Conservation (phyloP, 92 coral and sea anemone species). For the Porites divaricata region DNA sequence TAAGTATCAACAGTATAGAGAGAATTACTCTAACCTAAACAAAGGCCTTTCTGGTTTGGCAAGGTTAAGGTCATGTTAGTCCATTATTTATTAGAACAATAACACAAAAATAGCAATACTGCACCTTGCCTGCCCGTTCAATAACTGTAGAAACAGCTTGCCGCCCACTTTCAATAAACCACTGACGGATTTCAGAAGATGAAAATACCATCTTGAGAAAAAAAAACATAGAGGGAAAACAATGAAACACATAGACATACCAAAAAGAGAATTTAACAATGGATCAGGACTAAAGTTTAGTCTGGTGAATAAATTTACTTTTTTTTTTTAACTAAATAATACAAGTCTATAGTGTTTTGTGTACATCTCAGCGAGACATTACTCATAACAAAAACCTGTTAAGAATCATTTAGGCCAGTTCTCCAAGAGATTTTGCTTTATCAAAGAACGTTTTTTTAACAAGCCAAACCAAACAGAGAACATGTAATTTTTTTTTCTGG, state of each 20-base stretch:
- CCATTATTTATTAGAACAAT: too few species aligned
- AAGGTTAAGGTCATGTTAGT: not conserved
- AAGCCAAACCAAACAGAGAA: not conserved
- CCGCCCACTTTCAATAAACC: constrained; percentile 79
- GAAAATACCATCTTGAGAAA: constrained; percentile 65
- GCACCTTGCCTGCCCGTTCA: constrained; percentile 88
- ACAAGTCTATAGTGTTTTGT: not conserved
- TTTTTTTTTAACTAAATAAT: too few species aligned
- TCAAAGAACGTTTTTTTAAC: too few species aligned
- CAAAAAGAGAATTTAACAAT: not conserved
- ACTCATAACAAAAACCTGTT: not conserved
- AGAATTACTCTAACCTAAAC: too few species aligned
- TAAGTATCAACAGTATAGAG: too few species aligned
- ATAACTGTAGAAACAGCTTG: constrained; percentile 75
- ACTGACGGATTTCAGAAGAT: constrained; percentile 58
- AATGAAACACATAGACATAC: not conserved
- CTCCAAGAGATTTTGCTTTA: too few species aligned
- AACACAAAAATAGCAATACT: not conserved
- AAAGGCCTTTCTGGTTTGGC: not conserved
- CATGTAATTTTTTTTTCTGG: not conserved
- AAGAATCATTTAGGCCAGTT: too few species aligned
- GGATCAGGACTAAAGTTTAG: not conserved
- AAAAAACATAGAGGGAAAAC: not conserved
- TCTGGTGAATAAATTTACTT: not conserved
- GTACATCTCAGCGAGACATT: not conserved